Conservation (phyloP, 92 coral and sea anemone species). For the Chrysogorgia sp. region DNA sequence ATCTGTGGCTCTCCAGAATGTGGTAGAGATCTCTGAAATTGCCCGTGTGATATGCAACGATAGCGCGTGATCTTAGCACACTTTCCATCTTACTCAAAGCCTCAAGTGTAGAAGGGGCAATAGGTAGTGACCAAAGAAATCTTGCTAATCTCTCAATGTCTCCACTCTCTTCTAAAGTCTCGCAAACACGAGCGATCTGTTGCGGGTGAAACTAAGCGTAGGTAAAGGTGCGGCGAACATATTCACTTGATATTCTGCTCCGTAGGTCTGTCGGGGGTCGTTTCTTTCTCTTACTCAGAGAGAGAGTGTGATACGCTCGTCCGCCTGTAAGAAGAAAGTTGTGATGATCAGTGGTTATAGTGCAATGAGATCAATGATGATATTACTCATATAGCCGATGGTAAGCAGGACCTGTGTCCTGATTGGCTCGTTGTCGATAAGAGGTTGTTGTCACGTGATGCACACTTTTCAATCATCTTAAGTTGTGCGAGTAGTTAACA, state of each 20-base stretch:
- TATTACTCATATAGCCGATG: slow-evolving; percentile 18
- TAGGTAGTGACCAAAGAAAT: slow-evolving; percentile 99
- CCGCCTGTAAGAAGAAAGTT: slow-evolving; percentile 23
- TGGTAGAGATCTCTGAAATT: slow-evolving; percentile 98
- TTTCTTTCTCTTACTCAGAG: no score
- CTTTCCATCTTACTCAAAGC: slow-evolving; percentile 98
- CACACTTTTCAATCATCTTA: neutral
- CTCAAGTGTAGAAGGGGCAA: slow-evolving; percentile 97
- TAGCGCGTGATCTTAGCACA: slow-evolving; percentile 97
- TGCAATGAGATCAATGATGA: slow-evolving; percentile 12
- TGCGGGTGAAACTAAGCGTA: slow-evolving; percentile 92
- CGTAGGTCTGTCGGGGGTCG: neutral
- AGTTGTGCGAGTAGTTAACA: slow-evolving; percentile 11
- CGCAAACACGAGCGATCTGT: slow-evolving; percentile 98
- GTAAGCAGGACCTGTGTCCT: neutral
- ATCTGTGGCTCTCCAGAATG: slow-evolving; percentile 93
- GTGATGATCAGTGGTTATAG: slow-evolving; percentile 20
- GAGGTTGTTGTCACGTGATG: slow-evolving; percentile 8
- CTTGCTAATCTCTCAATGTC: slow-evolving; percentile 98
- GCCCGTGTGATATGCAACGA: slow-evolving; percentile 98
- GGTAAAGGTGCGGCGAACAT: slow-evolving; percentile 81
- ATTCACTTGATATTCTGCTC: neutral
- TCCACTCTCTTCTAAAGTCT: slow-evolving; percentile 97
- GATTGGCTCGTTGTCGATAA: slow-evolving; percentile 32
- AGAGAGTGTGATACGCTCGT: neutral